Percentiles rank a stretch among this genome's conserved stretches.
phyloP scores from a whole-genome alignment of 2,113 vertebrate genomes.

The Strigops habroptila region DNA sequence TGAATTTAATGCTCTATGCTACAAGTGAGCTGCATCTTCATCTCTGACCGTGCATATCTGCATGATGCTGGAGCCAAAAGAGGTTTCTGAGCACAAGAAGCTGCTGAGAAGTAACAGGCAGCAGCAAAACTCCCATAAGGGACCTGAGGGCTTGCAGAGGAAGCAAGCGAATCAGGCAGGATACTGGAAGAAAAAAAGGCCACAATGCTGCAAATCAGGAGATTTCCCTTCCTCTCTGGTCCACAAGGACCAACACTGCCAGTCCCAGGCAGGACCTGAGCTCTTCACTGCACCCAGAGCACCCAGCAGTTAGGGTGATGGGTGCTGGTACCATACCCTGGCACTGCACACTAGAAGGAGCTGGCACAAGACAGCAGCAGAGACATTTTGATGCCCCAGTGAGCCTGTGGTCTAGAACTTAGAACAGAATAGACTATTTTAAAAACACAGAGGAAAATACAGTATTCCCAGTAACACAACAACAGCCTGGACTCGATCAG shows the following conservation, averaged over 20 bases:
- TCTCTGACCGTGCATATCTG: rapidly evolving
- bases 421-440: slow-evolving; percentile 44
- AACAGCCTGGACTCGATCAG: neutral
- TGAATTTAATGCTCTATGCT: neutral
- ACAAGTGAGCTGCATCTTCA: neutral
- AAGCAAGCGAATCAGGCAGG: neutral
- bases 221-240: neutral
- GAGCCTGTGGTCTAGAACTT: neutral
- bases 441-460: neutral
- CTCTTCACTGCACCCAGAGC: neutral
- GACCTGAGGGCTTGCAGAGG: neutral
- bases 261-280: neutral
- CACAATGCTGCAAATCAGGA: neutral
- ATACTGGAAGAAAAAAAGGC: neutral
- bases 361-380: neutral
- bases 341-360: neutral
- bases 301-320: rapidly evolving
- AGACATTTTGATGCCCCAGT: neutral
- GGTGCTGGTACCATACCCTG: rapidly evolving
- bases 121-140: neutral
- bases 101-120: neutral
- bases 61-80: neutral
- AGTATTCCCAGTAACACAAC: neutral
- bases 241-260: neutral
- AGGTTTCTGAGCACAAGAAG: neutral